Base-by-base conservation (phyloP, 2,888 invertebrate genomes). In the Cotesia congregata region DNA sequence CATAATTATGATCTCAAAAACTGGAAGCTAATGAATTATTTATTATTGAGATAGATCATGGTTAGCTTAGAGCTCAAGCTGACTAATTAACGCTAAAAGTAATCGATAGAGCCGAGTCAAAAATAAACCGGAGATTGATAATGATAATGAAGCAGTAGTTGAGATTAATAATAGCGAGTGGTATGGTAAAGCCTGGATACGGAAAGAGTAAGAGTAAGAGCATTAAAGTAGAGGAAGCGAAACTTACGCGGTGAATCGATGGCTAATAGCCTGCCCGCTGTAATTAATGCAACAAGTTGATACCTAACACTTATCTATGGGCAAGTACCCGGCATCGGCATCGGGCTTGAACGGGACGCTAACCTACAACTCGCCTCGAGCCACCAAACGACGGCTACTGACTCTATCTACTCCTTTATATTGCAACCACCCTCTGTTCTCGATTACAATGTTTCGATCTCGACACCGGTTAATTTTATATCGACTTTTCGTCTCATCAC, bases 261-360 rank as follows among this genome's bases (percentile, higher is more conserved):
- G 86, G 86, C 87, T 88, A 88, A 89, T 88, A 87, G 88, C 85
- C 85, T 83, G 84, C 84, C 85, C 83, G 83, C 83, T 85, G 88
- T 88, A 88, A 89, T 89, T 88, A 89, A 89, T 87, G 89, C 89
- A 89, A 89, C 89, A 89, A 89, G 89, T 89, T 88, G 88, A 88
- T 88, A 88, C 86, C 86, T 83, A 86, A 86, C 87, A 87, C 87
- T 88, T 86, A 87, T 87, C 84, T 86, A 83, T 78, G 80, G 76
- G 79, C 80, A 80, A 79, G 80, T 79, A 79, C 79, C 78, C 77
- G 50, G 50, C 50, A 12, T 50, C 50, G 50, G 79, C 77, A 77
- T 77, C 76, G 77, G 79, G 79, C 80, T 80, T 81, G 81, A 82
- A 80, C 79, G 79, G 79, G 78, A 82, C 82, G 79, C 76, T 30